phyloP scores from a whole-genome alignment of 2,888 invertebrate species.

The Rhagium mordax region DNA sequence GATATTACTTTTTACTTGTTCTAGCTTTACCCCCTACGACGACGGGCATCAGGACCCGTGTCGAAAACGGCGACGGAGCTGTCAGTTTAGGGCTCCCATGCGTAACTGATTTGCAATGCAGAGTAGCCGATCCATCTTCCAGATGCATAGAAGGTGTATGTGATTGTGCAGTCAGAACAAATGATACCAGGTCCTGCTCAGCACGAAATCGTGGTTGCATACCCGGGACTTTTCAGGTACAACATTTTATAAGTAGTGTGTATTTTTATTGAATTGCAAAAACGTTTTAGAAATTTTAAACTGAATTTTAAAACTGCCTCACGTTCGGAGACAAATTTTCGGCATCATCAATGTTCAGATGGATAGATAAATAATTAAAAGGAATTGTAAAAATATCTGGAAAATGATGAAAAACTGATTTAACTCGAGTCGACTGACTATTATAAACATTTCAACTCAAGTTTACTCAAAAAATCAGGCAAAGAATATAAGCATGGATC shows the following conservation, averaged over 20 bases:
- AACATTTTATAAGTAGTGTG: background rate
- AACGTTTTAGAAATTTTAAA: no score
- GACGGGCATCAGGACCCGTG: conserved; percentile 63
- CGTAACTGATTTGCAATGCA: conserved; percentile 83
- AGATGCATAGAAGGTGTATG: conserved; percentile 83
- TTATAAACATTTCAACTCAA: no score
- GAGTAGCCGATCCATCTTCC: conserved; percentile 84
- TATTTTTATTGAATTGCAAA: no score
- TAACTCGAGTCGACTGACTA: no score
- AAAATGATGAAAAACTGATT: no score
- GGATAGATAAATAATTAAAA: no score
- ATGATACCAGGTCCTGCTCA: conserved; percentile 78
- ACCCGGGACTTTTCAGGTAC: conserved; percentile 87
- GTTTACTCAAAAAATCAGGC: no score
- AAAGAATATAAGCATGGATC: no score
- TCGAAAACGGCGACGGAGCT: conserved; percentile 71
- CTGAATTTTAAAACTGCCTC: no score
- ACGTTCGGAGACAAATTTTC: no score
- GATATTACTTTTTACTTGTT: conserved; percentile 26
- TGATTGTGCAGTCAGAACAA: conserved; percentile 79
- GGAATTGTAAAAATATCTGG: no score
- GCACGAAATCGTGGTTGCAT: conserved; percentile 85
- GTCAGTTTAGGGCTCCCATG: conserved; percentile 87
- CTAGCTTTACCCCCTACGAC: conserved; percentile 59
- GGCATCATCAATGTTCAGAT: no score